A percentile compares a stretch with the other conserved stretches of the same genome.
phyloP scores from a whole-genome alignment of 1,140 invertebrate species.

The Streblospio benedicti region DNA sequence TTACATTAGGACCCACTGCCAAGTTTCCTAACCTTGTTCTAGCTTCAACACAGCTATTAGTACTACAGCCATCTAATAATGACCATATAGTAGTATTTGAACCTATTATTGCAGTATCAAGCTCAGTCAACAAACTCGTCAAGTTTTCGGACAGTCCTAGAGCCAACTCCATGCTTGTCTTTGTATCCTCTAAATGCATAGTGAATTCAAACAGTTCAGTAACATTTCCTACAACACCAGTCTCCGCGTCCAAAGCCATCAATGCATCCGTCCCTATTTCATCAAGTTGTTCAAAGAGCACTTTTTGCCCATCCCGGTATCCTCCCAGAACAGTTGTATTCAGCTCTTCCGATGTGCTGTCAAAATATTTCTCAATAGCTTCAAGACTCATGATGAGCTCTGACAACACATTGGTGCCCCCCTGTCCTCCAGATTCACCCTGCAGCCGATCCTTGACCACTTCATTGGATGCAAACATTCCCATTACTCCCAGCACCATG shows the following conservation, averaged over 20 bases:
- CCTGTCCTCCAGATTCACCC: not conserved
- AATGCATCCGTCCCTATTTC: not conserved
- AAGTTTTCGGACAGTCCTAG: no score
- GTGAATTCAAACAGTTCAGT: no score
- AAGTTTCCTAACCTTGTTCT: no score
- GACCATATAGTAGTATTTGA: no score
- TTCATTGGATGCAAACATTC: not conserved
- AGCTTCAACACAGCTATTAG: no score
- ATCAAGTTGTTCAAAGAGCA: not conserved
- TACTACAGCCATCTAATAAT: no score
- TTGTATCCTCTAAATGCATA: no score
- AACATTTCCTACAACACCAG: not conserved
- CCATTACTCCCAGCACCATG: not conserved
- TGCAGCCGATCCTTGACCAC: not conserved
- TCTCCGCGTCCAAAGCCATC: not conserved
- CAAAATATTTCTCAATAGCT: not conserved
- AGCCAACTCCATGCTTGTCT: no score
- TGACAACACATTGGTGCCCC: not conserved
- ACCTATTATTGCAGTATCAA: no score
- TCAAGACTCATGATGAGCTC: no score
- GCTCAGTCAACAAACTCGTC: no score
- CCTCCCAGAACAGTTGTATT: not conserved
- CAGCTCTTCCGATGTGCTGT: not conserved
- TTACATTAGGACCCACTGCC: no score
- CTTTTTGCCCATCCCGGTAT: not conserved